These are phyloP conservation scores for Hemiscyllium ocellatum DNA, from an alignment of 2,113 vertebrate species.

Conservation along the genomic window DNA sequence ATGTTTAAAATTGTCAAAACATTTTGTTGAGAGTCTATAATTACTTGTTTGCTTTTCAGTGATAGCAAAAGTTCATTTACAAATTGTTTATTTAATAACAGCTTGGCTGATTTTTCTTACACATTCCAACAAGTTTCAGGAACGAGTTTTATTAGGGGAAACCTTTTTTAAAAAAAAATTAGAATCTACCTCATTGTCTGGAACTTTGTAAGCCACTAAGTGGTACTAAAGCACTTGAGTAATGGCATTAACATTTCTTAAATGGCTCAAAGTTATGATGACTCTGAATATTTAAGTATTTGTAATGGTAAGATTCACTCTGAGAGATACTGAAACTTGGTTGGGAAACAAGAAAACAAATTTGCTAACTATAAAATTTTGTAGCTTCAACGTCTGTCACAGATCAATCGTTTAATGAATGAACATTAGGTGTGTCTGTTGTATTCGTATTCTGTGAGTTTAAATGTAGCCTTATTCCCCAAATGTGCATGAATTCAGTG, in stretches of 20 bases:
- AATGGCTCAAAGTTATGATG: not conserved
- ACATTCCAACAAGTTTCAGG: not conserved
- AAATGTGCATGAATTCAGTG: not conserved
- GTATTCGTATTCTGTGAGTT: too few species aligned
- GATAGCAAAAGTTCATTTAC: not conserved
- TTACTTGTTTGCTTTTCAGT: not conserved
- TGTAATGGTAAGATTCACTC: not conserved
- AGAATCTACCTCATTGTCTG: not conserved
- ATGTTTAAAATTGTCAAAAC: not conserved
- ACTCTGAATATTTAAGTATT: not conserved
- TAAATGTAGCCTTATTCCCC: too few species aligned
- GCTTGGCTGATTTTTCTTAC: not conserved
- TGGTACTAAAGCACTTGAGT: not conserved
- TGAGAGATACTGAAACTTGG: not conserved
- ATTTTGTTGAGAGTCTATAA: not conserved
- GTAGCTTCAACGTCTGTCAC: not conserved
- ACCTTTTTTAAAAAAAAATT: not conserved
- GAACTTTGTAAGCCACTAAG: not conserved
- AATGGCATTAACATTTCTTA: not conserved
- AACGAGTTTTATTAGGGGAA: not conserved
- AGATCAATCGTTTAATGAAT: not conserved
- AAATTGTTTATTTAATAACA: not conserved
- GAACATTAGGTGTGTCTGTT: not conserved
- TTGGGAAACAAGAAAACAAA: not conserved
- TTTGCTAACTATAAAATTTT: not conserved